Base-by-base conservation (phyloP, 2,797 vertebrate genomes). In the Malacoctenus gilli region DNA sequence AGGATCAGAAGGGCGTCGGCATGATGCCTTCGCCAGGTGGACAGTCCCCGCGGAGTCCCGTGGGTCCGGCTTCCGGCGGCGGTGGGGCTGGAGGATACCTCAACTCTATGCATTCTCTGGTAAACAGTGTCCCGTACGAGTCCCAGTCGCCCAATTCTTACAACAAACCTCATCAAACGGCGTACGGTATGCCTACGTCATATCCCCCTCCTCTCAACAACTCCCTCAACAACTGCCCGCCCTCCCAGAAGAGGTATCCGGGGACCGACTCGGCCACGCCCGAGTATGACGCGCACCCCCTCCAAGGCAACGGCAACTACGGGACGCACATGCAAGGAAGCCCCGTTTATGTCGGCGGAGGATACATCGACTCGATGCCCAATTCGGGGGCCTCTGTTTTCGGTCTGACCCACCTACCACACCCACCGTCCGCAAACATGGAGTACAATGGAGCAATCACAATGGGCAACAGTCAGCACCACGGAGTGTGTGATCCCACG, bases 91-190 rank as follows among this genome's bases (percentile, higher is more conserved):
- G 91, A n/a, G 94, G 93, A 72, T 99, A 96, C 60, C 93, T 96
- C 90, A 97, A 92, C 91, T 97, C 96, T 91, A 95, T 97, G 95
- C 96, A 99, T 94, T 95, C 95, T 83, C 87, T 98, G 66, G 94
- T 96, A 82, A 98, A 95, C 94, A 96, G 93, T 87, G 94, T 96
- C 48, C 93, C 94, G 9, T 99, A 96, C 0, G 95, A 98, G 73
- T 92, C 95, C 72, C 94, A 95, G 83, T 98, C 96, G 0, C 95
- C 97, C 50, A 94, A 94, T 5, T 87, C 94, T 72, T 98, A 97
- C 91, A 95, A 86, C 84, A 98, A 98, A 90, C 91, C 92, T 85
- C 94, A 95, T 85, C 94, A 94, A 82, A 95, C 95, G 41, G 87
- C 93, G 58, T 99, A 98, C 48, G 92, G 92, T 80, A 93, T 97